Evolutionary conservation across 2,888 invertebrate species (phyloP).

Genomic region (Drosophila neutralis): DNA sequence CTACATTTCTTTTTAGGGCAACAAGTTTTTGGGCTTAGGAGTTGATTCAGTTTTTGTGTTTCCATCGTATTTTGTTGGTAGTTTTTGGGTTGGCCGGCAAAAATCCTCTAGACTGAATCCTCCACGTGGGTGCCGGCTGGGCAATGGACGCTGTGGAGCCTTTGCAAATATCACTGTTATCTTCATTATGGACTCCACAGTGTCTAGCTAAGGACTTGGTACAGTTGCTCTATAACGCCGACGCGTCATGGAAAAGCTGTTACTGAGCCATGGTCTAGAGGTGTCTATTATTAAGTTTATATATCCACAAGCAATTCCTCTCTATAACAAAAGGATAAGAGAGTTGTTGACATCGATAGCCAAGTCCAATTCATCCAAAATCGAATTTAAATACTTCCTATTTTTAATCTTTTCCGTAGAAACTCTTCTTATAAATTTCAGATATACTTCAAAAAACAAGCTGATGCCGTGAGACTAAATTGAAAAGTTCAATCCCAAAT

Average conservation of each 20-base stretch:
- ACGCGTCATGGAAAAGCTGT: neutral
- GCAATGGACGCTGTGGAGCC: conserved; percentile 37
- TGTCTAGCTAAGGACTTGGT: conserved; percentile 48
- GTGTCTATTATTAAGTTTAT: conserved; percentile 5
- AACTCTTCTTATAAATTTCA: neutral
- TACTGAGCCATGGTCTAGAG: conserved; percentile 53
- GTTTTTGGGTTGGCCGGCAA: conserved; percentile 52
- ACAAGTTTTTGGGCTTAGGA: neutral
- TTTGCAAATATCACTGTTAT: neutral
- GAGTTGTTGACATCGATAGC: neutral
- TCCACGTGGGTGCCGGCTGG: conserved; percentile 62
- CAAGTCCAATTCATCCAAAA: neutral
- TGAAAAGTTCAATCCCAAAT: neutral
- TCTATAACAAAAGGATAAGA: neutral
- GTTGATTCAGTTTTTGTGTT: neutral
- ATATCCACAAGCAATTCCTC: neutral
- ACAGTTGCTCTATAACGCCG: neutral
- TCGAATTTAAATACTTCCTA: neutral
- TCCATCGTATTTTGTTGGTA: conserved; percentile 6
- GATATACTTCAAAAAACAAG: neutral
- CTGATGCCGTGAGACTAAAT: neutral
- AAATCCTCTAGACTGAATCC: conserved; percentile 58
- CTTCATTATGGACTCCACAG: neutral
- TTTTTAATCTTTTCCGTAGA: neutral
- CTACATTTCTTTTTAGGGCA: neutral